Evolutionary conservation across 2,113 vertebrate genomes (phyloP).

Genomic region (Oryzias javanicus): DNA sequence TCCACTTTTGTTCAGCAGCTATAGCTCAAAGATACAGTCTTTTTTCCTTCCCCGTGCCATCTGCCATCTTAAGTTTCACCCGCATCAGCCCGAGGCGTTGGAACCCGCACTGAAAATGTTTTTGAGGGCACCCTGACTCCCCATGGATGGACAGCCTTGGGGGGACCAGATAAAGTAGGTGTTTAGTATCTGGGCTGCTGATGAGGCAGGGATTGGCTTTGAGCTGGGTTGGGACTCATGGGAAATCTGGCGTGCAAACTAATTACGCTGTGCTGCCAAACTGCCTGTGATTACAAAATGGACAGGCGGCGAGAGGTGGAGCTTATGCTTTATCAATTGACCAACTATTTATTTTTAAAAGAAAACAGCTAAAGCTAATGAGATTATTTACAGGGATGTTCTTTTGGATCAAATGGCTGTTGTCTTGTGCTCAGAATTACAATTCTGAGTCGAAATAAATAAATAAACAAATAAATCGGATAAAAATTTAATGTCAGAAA

Average conservation of each 20-base stretch:
- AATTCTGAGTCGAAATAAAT: not conserved
- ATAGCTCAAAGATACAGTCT: slow-evolving; percentile 72
- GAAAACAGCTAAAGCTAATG: slow-evolving; percentile 56
- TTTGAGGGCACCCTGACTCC: slow-evolving; percentile 73
- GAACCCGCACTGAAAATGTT: slow-evolving; percentile 69
- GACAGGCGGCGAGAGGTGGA: slow-evolving; percentile 63
- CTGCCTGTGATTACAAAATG: slow-evolving; percentile 72
- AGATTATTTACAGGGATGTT: slow-evolving; percentile 56
- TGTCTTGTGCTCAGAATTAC: slow-evolving; percentile 27
- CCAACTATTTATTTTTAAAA: slow-evolving; percentile 59
- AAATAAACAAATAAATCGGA: slow-evolving; percentile 13
- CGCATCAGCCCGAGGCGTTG: slow-evolving; percentile 70
- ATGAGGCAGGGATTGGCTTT: slow-evolving; percentile 69
- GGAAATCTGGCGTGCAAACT: slow-evolving; percentile 79
- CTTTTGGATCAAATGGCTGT: slow-evolving; percentile 41
- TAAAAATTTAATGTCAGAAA: slow-evolving; percentile 36
- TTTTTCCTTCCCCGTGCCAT: slow-evolving; percentile 69
- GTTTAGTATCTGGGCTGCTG: slow-evolving; percentile 76
- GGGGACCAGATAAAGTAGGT: slow-evolving; percentile 77
- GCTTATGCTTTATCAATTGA: slow-evolving; percentile 72
- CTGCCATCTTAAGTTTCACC: slow-evolving; percentile 77
- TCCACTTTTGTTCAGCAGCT: slow-evolving; percentile 70
- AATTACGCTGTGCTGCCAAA: slow-evolving; percentile 74
- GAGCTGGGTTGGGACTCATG: slow-evolving; percentile 74
- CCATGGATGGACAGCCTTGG: slow-evolving; percentile 68